phyloP scores from a whole-genome alignment of 2,888 invertebrate species.

The Schizaphis graminum region DNA sequence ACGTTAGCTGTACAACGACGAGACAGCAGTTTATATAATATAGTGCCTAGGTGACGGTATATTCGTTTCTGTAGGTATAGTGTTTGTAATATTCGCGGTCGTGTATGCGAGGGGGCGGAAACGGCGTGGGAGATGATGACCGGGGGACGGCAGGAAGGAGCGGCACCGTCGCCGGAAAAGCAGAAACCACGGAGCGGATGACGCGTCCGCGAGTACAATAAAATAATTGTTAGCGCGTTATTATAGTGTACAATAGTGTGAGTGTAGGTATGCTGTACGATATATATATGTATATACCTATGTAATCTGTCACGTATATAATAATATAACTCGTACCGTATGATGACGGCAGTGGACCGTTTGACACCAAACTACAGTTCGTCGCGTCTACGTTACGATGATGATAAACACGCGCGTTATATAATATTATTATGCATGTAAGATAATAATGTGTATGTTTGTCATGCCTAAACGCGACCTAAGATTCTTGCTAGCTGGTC shows the following conservation, averaged over 20 bases:
- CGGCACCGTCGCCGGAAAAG: not conserved
- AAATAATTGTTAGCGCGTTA: constrained; percentile 41
- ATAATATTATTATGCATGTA: not conserved
- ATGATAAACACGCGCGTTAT: not conserved
- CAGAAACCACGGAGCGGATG: not conserved
- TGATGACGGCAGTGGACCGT: not conserved
- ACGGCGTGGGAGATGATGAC: not conserved
- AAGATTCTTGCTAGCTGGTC: not conserved
- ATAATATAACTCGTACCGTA: not conserved
- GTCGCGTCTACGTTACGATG: not conserved
- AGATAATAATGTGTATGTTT: not conserved
- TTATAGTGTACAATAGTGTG: not conserved
- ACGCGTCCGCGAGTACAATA: constrained; percentile 30
- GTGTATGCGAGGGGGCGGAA: not conserved
- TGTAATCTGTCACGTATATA: constrained; percentile 1
- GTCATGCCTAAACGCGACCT: not conserved
- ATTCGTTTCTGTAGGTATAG: not conserved
- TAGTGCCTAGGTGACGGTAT: not conserved
- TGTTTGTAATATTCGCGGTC: not conserved
- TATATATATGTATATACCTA: not conserved
- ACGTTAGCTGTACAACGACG: not conserved
- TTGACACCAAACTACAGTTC: not conserved
- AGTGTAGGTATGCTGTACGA: not conserved
- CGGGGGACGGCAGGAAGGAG: not conserved
- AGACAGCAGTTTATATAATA: not conserved